Conservation (phyloP, 2,797 vertebrate species). For the Gorsachius magnificus region DNA sequence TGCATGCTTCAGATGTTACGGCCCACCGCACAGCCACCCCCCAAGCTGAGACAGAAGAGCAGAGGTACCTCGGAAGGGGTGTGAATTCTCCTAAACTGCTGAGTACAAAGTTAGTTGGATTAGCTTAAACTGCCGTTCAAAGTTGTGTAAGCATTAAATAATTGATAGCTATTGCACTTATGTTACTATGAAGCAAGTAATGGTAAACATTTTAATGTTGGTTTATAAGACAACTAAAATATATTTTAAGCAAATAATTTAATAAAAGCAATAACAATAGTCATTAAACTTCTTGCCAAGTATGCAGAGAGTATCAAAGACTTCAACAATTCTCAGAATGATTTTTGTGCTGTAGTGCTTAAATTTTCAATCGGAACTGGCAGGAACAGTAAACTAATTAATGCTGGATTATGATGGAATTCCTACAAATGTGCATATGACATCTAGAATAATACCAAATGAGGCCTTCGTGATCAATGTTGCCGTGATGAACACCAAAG, state of each 20-base stretch:
- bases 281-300: not conserved
- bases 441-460: slow-evolving; percentile 31
- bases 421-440: not conserved
- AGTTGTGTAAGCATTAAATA: not conserved
- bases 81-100: not conserved
- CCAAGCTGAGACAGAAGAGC: not conserved
- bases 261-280: not conserved
- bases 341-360: slow-evolving; percentile 5
- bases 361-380: slow-evolving; percentile 30
- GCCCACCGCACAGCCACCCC: not conserved
- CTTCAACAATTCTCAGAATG: slow-evolving; percentile 3
- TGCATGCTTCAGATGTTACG: not conserved
- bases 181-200: not conserved
- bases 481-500: not conserved
- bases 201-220: not conserved
- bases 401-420: slow-evolving; percentile 9
- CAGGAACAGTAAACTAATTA: slow-evolving; percentile 11
- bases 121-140: not conserved
- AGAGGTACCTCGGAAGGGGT: not conserved
- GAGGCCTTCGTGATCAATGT: not conserved
- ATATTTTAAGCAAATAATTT: not conserved
- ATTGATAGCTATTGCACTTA: not conserved
- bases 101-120: not conserved
- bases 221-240: not conserved
- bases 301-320: not conserved